Evolutionary conservation across 2,113 vertebrate genomes (phyloP).

Genomic region (Acrocephalus arundinaceus): DNA sequence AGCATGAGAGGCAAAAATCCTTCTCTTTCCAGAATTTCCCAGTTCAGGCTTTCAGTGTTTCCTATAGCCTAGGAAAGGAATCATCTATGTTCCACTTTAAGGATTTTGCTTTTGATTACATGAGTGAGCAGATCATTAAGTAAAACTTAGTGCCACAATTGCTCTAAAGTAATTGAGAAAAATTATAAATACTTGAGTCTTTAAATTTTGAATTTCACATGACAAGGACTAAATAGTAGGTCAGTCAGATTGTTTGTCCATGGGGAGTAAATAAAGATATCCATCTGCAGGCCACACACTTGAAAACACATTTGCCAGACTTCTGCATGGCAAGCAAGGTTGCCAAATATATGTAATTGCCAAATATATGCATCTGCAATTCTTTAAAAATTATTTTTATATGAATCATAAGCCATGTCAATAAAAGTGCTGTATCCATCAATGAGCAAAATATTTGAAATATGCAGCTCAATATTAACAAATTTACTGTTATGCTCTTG

Average conservation of each 20-base stretch:
- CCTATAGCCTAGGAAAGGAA: not conserved
- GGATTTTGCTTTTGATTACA: not conserved
- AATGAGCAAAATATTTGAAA: not conserved
- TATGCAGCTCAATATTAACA: not conserved
- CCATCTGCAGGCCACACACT: not conserved
- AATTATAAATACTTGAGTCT: not conserved
- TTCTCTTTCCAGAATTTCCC: not conserved
- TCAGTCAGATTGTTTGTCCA: not conserved
- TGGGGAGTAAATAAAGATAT: not conserved
- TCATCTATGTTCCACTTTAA: not conserved
- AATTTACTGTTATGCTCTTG: not conserved
- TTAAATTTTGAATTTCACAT: not conserved
- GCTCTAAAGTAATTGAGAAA: not conserved
- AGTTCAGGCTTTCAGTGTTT: not conserved
- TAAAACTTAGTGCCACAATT: not conserved
- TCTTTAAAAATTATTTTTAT: not conserved
- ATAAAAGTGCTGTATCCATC: not conserved
- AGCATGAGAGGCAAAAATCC: not conserved
- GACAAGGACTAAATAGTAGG: not conserved
- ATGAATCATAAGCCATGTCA: not conserved
- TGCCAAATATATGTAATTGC: not conserved
- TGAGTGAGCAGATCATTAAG: not conserved
- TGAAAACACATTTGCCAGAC: not conserved
- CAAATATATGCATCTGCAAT: not conserved
- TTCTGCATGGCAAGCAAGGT: not conserved